Conservation (phyloP, 2,113 vertebrate species). For the Alethe diademata region DNA sequence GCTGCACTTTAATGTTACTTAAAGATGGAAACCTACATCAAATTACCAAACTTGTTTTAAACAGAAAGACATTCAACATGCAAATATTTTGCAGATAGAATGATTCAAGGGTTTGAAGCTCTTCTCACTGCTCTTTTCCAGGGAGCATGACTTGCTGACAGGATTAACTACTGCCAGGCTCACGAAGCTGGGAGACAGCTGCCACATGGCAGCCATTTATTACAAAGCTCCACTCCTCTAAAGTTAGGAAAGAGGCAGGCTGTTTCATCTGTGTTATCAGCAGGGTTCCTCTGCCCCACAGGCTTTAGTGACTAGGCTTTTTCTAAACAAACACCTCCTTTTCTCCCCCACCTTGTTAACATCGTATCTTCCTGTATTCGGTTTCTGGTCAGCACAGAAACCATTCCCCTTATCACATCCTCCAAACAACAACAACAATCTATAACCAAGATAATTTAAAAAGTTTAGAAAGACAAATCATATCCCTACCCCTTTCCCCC, state of each 20-base stretch:
- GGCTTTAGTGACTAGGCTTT: conserved; percentile 38
- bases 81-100: conserved; percentile 24
- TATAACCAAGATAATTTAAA: not conserved
- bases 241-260: conserved; percentile 59
- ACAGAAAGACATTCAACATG: conserved; percentile 5
- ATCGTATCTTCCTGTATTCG: conserved; percentile 54
- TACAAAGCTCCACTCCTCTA: conserved; percentile 51
- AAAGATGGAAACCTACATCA: conserved; percentile 17
- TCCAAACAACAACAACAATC: not conserved
- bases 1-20: not conserved
- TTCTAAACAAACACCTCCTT: conserved; percentile 64
- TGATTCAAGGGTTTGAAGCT: conserved; percentile 29
- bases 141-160: conserved; percentile 57
- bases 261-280: conserved; percentile 68
- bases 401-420: not conserved
- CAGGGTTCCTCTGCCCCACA: conserved; percentile 48
- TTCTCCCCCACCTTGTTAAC: conserved; percentile 45
- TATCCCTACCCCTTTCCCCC: not conserved
- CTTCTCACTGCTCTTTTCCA: conserved; percentile 37
- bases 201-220: conserved; percentile 74
- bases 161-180: conserved; percentile 67
- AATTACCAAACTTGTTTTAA: conserved; percentile 11
- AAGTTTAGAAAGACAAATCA: not conserved
- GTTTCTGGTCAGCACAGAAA: conserved; percentile 30
- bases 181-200: conserved; percentile 56